These are phyloP conservation scores for Toxotes chatareus DNA, from an alignment of 2,113 vertebrate genomes.

Conservation along the genomic window DNA sequence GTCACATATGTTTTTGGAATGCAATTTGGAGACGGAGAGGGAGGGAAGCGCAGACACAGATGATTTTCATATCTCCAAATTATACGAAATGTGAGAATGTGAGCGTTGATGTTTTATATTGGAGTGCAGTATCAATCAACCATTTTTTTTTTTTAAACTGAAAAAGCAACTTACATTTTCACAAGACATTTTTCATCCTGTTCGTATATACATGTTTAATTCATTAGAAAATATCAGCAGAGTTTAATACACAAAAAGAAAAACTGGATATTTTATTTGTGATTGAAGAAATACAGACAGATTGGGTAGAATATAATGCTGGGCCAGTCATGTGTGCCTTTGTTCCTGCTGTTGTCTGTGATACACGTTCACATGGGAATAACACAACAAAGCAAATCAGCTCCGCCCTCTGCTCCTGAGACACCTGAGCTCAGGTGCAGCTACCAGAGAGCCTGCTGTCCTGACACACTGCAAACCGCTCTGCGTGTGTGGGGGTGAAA, in stretches of 20 bases:
- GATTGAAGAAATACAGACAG: neutral
- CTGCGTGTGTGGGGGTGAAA: neutral
- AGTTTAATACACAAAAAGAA: neutral
- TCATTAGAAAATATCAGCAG: too few species aligned
- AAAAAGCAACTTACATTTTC: too few species aligned
- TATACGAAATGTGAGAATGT: neutral
- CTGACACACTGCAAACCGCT: neutral
- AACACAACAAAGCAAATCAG: constrained; percentile 1
- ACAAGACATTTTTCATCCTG: too few species aligned
- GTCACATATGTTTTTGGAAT: constrained; percentile 34
- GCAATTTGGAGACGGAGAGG: neutral
- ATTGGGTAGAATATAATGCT: neutral
- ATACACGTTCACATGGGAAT: constrained; percentile 13
- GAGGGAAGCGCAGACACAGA: neutral
- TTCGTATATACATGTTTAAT: too few species aligned
- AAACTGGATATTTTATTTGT: neutral
- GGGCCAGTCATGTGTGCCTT: neutral
- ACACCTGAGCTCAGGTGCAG: constrained; percentile 35
- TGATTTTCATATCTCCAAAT: neutral
- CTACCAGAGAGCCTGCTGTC: neutral
- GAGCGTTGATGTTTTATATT: too few species aligned
- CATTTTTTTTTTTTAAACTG: too few species aligned
- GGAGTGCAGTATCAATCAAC: too few species aligned
- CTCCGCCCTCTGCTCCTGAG: neutral
- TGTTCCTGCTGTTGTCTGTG: constrained; percentile 40